Percentiles rank a stretch among this genome's conserved stretches.
Evolutionary conservation across 1,140 invertebrate genomes (phyloP).

Genomic region (Calosoma granatense): DNA sequence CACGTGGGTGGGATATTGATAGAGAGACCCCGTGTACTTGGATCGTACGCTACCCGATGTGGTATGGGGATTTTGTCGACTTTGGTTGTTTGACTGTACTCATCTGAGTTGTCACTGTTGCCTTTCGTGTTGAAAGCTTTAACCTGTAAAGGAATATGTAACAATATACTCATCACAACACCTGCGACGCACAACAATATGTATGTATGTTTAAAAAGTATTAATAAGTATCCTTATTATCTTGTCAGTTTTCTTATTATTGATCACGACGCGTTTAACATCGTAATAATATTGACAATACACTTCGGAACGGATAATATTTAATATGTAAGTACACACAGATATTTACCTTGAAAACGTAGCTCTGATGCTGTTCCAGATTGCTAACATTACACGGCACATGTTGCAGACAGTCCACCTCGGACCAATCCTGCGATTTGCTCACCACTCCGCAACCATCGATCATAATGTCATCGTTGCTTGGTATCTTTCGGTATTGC

Average conservation of each 20-base stretch:
- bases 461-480: slow-evolving; percentile 46
- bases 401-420: slow-evolving; percentile 69
- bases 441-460: slow-evolving; percentile 51
- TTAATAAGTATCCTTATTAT: too few species aligned
- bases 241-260: too few species aligned
- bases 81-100: slow-evolving; percentile 64
- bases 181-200: background rate
- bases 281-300: too few species aligned
- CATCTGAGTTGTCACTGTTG: slow-evolving; percentile 73
- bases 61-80: slow-evolving; percentile 75
- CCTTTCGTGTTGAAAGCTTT: slow-evolving; percentile 79
- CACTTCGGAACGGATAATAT: too few species aligned
- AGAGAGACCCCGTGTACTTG: slow-evolving; percentile 56
- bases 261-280: too few species aligned
- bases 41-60: slow-evolving; percentile 70
- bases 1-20: slow-evolving; percentile 69
- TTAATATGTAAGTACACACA: too few species aligned
- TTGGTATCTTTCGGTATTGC: slow-evolving; percentile 53
- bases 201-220: too few species aligned
- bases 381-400: slow-evolving; percentile 81
- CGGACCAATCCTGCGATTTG: slow-evolving; percentile 56
- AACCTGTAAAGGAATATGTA: slow-evolving; percentile 41
- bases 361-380: slow-evolving; percentile 73
- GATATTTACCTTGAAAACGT: slow-evolving; percentile 63
- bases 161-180: slow-evolving; percentile 15